Evolutionary conservation across 2,797 vertebrate genomes (phyloP).

Genomic region (Rhinophrynus dorsalis): DNA sequence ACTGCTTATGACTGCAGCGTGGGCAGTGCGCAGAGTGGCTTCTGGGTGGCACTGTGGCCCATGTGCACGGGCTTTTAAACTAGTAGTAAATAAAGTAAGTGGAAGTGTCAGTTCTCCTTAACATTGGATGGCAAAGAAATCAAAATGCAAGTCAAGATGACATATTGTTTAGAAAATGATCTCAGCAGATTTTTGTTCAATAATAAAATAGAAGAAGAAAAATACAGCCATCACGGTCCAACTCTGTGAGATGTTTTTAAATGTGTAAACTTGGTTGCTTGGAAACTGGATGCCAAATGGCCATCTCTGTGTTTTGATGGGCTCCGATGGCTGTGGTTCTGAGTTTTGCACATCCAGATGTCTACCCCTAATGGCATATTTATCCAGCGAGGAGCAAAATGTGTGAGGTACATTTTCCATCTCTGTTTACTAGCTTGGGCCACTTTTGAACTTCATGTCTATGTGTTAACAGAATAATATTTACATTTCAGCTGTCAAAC

Average conservation of each 20-base stretch:
- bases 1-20: too few species aligned
- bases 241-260: constrained; percentile 74
- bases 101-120: too few species aligned
- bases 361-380: constrained; percentile 57
- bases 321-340: constrained; percentile 58
- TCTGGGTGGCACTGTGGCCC: too few species aligned
- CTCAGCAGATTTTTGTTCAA: constrained; percentile 57
- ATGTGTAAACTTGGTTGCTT: constrained; percentile 65
- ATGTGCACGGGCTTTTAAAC: too few species aligned
- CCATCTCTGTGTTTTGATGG: constrained; percentile 68
- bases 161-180: constrained; percentile 21
- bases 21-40: too few species aligned
- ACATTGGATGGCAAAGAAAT: constrained; percentile 12
- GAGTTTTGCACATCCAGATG: constrained; percentile 58
- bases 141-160: not conserved
- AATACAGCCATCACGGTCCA: constrained; percentile 35
- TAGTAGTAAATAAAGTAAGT: too few species aligned
- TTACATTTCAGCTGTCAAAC: constrained; percentile 58
- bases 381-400: constrained; percentile 56
- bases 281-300: constrained; percentile 66
- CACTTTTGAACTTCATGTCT: constrained; percentile 56
- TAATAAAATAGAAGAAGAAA: constrained; percentile 62
- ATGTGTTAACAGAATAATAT: constrained; percentile 57
- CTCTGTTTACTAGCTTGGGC: constrained; percentile 60
- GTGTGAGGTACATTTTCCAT: constrained; percentile 65